Evolutionary conservation across 2,888 invertebrate genomes (phyloP), one percentile per base, ranked within the genome.

Genomic region (Cheilosia scutellata): DNA sequence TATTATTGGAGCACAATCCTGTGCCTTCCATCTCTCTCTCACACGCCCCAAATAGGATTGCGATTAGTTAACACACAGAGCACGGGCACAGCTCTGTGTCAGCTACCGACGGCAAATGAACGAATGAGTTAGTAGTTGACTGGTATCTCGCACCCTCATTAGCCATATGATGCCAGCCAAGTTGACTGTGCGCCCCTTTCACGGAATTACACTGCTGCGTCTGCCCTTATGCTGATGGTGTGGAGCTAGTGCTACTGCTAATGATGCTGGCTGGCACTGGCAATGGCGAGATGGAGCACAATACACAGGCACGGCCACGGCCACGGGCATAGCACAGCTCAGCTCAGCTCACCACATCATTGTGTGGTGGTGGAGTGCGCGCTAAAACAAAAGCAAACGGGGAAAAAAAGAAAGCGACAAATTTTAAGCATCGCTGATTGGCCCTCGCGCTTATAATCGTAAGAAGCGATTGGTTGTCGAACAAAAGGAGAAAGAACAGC

Each of bases 361-460:
- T 16, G 29, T 55, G 68, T 65, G 78, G 44, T 65, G 31, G 79
- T 58, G 75, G 66, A 82, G 86, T 86, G 82, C 76, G 82, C 86
- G 66, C 66, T 86, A 68, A 86, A 86, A 86, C 86, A 86, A 86
- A 86, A 82, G 76, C 82, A 40, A 9, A 49, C 25, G 60, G 57
- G 66, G 68, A 63, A 65, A 60, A 65, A 74, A 80, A 31, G 53
- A 60, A 80, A 82, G 77, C 76, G 82, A 86, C 86, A 86, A 86
- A 82, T 86, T 86, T 86, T 82, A 86, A 86, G 82, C 86, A 82
- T 86, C 82, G 86, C 86, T 82, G 86, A 86, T 86, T 86, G 86
- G 86, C 86, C 68, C 86, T 86, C 86, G 86, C 86, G 86, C 82
- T 82, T 82, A 77, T 86, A 82, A 86, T 86, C 86, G 82, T 74